These are phyloP conservation scores for Glaucidium brasilianum DNA, from an alignment of 2,113 vertebrate genomes.

Conservation along the genomic window DNA sequence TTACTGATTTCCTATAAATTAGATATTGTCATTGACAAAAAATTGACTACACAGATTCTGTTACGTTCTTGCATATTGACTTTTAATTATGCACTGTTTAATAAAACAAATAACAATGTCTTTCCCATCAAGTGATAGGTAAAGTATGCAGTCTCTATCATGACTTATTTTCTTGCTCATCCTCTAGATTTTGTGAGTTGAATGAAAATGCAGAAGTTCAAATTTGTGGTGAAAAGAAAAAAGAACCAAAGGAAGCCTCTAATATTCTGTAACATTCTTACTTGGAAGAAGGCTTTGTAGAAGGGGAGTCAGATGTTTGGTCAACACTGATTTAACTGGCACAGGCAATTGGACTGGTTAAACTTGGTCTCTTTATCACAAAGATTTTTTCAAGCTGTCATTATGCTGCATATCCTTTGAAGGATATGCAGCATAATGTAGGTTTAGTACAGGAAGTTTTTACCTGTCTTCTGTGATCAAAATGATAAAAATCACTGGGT, in stretches of 20 bases:
- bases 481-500: neutral
- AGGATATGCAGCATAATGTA: too few species aligned
- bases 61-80: slow-evolving; percentile 65
- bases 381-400: neutral
- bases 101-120: slow-evolving; percentile 67
- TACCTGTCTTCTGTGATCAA: neutral
- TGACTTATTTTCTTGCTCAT: neutral
- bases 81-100: slow-evolving; percentile 76
- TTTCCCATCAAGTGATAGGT: slow-evolving; percentile 45
- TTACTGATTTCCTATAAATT: slow-evolving; percentile 65
- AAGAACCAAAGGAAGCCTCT: neutral
- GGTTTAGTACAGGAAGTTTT: neutral
- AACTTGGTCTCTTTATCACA: neutral
- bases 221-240: slow-evolving; percentile 11
- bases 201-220: slow-evolving; percentile 44
- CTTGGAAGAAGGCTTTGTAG: neutral
- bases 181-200: slow-evolving; percentile 15
- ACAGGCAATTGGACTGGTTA: neutral
- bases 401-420: neutral
- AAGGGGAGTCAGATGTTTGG: neutral
- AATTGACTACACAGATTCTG: slow-evolving; percentile 48
- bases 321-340: neutral
- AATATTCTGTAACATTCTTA: slow-evolving; percentile 14
- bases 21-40: slow-evolving; percentile 46
- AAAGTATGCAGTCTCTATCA: slow-evolving; percentile 2